Evolutionary conservation across 2,888 invertebrate genomes (phyloP), one percentile per base, ranked within the genome.

Genomic region (Leptinotarsa rubiginosa): DNA sequence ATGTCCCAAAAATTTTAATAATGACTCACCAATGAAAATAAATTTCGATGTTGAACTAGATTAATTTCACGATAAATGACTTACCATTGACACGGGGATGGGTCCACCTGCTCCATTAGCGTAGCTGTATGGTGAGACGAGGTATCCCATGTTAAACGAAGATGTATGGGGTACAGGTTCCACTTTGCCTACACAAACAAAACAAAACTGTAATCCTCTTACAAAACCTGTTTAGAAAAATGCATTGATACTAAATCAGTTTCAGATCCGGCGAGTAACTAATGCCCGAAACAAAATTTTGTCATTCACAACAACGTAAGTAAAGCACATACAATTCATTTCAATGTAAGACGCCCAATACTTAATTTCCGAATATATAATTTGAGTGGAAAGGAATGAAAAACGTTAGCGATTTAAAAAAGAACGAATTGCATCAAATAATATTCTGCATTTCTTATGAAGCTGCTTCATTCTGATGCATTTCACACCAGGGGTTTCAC

Each of bases 71-170:
- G 20, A 22, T 50, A 59, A 50, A 22, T 54, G 25, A 93, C 95
- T 94, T 88, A 96, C 96, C 96, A 96, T 96, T 87, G 95, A 94
- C 85, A 95, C 95, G 85, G 95, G 95, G 85, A 96, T 91, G 86
- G 93, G 92, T 88, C 94, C 94, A 84, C 94, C 93, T 83, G 94
- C 94, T 85, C 96, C 96, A 88, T 96, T 96, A 87, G 96, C 93
- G 91, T 96, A 96, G 81, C 95, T 93, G 89, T 96, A 96, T 75
- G 96, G 96, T 80, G 96, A 94, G 88, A 96, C 94, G 88, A 96
- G 92, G 91, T 96, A 96, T 86, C 96, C 96, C 95, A 96, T 96
- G 91, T 96, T 96, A 91, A 96, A 96, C 82, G 91, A 91, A 81
- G 93, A 92, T 83, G 94, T 93, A 87, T 94, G 94, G 78, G 94